Percentiles rank a stretch among this genome's conserved stretches.
phyloP scores from a whole-genome alignment of 2,797 vertebrate genomes.

The Centroberyx gerrardi region DNA sequence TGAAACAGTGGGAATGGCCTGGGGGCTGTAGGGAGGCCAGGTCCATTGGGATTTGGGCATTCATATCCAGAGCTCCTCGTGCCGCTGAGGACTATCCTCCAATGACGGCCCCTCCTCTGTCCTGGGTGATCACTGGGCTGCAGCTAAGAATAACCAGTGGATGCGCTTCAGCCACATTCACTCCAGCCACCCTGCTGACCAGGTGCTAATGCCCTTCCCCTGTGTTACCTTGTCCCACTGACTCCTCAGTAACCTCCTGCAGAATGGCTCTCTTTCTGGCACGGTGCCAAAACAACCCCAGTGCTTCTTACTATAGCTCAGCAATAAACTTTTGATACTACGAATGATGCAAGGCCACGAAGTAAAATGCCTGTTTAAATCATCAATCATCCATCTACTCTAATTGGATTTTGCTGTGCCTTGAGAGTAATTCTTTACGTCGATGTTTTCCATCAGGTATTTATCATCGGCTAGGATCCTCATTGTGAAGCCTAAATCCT shows the following conservation, averaged over 20 bases:
- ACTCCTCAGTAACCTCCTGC: slow-evolving; percentile 39
- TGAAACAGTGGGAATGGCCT: slow-evolving; percentile 16
- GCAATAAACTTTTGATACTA: slow-evolving; percentile 33
- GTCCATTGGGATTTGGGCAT: slow-evolving; percentile 39
- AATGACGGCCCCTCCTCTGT: slow-evolving; percentile 32
- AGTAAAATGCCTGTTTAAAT: slow-evolving; percentile 25
- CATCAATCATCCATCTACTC: slow-evolving; percentile 21
- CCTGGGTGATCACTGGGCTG: slow-evolving; percentile 44
- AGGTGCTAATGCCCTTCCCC: slow-evolving; percentile 55
- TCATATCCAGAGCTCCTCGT: slow-evolving; percentile 41
- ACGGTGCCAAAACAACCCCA: slow-evolving; percentile 25
- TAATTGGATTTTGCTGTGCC: neutral
- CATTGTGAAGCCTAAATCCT: neutral
- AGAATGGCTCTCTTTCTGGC: slow-evolving; percentile 18
- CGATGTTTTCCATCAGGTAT: neutral
- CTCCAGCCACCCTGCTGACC: slow-evolving; percentile 49
- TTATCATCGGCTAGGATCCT: neutral
- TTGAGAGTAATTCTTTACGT: too few species aligned
- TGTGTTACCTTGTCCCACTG: slow-evolving; percentile 54
- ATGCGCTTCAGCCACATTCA: slow-evolving; percentile 53
- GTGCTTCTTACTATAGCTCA: slow-evolving; percentile 25
- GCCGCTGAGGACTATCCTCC: slow-evolving; percentile 37
- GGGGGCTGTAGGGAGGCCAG: slow-evolving; percentile 26
- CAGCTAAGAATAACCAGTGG: slow-evolving; percentile 64
- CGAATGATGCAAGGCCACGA: slow-evolving; percentile 38